These are phyloP conservation scores for Nomada fabriciana DNA, from an alignment of 2,888 invertebrate species.

Conservation along the genomic window DNA sequence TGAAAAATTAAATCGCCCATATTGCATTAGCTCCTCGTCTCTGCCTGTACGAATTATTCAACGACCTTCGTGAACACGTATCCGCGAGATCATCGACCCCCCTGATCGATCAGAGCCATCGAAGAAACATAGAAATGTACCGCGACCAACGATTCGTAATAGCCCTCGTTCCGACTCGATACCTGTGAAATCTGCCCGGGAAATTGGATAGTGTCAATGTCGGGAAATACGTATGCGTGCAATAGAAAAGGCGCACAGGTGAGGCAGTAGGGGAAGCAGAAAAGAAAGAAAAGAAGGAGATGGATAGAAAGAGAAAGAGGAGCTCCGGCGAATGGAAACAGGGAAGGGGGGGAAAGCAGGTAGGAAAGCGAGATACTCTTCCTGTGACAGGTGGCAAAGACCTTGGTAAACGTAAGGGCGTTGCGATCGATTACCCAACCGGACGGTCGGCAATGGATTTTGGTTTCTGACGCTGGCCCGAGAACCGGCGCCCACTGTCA, in stretches of 20 bases:
- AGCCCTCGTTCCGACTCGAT: neutral
- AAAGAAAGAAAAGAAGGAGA: neutral
- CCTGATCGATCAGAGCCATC: conserved; percentile 13
- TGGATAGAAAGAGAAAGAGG: conserved; percentile 27
- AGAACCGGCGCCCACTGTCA: conserved; percentile 58
- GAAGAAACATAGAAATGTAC: no score
- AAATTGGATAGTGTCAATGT: neutral
- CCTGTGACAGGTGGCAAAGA: conserved; percentile 80
- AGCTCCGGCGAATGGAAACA: conserved; percentile 4
- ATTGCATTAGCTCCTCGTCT: neutral
- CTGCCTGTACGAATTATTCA: conserved; percentile 38
- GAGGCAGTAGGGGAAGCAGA: neutral
- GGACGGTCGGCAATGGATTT: conserved; percentile 65
- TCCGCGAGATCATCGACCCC: conserved; percentile 45
- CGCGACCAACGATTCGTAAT: conserved; percentile 14
- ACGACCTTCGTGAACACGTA: conserved; percentile 46
- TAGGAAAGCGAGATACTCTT: conserved; percentile 69
- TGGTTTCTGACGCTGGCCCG: conserved; percentile 46
- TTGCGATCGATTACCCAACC: conserved; percentile 80
- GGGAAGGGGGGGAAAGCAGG: conserved; percentile 39
- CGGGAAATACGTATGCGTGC: neutral
- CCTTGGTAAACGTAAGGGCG: conserved; percentile 77
- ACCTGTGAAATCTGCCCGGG: conserved; percentile 3
- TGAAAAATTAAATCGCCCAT: conserved; percentile 17
- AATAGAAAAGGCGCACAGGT: neutral